Evolutionary conservation across 2,888 invertebrate genomes (phyloP).

Genomic region (Agrenia bidenticulata): DNA sequence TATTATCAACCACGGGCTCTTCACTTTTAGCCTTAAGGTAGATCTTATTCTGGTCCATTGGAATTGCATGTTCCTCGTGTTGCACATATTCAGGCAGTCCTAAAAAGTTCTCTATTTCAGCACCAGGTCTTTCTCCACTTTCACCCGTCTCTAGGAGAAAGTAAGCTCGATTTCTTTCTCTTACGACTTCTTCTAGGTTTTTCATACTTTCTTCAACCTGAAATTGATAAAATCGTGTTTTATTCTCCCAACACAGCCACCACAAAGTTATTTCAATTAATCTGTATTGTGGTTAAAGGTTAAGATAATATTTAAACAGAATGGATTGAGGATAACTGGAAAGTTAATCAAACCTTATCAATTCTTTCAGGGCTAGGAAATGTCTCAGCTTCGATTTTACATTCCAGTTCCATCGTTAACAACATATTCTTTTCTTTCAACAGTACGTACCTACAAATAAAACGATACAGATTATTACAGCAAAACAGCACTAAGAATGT

Average conservation of each 20-base stretch:
- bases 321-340: no score
- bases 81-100: conserved; percentile 49
- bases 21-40: conserved; percentile 34
- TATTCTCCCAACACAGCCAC: no score
- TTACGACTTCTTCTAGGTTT: conserved; percentile 84
- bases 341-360: conserved; percentile 78
- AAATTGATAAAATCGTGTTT: conserved; percentile 14
- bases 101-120: conserved; percentile 56
- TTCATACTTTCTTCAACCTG: conserved; percentile 88
- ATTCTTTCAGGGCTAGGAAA: conserved; percentile 91
- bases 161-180: conserved; percentile 90
- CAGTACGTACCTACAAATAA: conserved; percentile 68
- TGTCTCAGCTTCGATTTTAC: conserved; percentile 65
- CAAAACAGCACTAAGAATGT: no score
- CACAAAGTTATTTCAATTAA: background rate
- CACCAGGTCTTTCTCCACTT: conserved; percentile 73
- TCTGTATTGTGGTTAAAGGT: conserved; percentile 10
- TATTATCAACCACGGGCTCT: conserved; percentile 28
- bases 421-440: conserved; percentile 97
- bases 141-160: conserved; percentile 84
- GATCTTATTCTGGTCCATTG: conserved; percentile 45
- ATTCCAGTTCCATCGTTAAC: conserved; percentile 88
- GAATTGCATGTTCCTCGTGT: conserved; percentile 45
- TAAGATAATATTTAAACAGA: no score
- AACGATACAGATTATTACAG: background rate